Base-by-base conservation (phyloP, 2,113 vertebrate species). In the Nannobrachium achirus region DNA sequence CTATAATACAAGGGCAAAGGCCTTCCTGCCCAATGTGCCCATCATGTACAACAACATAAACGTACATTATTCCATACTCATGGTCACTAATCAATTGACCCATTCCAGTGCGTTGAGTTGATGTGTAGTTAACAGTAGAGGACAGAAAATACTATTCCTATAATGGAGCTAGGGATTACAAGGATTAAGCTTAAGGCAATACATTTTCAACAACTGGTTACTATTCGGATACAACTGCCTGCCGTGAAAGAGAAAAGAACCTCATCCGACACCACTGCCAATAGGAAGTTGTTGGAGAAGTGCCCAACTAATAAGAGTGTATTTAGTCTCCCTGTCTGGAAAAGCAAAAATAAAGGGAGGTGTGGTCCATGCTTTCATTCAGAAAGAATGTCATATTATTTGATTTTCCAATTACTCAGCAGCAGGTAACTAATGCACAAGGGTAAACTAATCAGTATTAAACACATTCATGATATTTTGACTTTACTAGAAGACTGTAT, bases 271-370 rank as follows among this genome's bases (percentile, higher is more conserved):
- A 65, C 50, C 51, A 48, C n/a, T 67, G 66, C 57, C 62, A 67
- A 62, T 40, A 20, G 61, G 6, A 69, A 41, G 14, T 9, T 85
- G 14, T 9, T 85, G 77, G 70, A 84, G 0, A 15, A 8, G 18
- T 65, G 75, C 79, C 81, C 83, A 48, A 49, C 25, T 73, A 73
- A 38, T 61, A 76, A 75, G 73, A 80, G 74, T 66, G 64, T 76
- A 78, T 73, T 71, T 41, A 19, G 59, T 71, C 70, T 71, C 41
- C 56, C 18, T 4, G 56, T 55, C 51, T 52, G 49, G 61, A 64
- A 69, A 72, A 50, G 65, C 50, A 75, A 58, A 51, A 63, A 63
- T 60, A 69, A 69, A 66, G 53, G 71, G 63, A 65, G 82, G 79
- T 56, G 79, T 79, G 80, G 76, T 71, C 57, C 13, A 14, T n/a